phyloP scores from a whole-genome alignment of 1,140 invertebrate species.

The Drosophila paulistorum region DNA sequence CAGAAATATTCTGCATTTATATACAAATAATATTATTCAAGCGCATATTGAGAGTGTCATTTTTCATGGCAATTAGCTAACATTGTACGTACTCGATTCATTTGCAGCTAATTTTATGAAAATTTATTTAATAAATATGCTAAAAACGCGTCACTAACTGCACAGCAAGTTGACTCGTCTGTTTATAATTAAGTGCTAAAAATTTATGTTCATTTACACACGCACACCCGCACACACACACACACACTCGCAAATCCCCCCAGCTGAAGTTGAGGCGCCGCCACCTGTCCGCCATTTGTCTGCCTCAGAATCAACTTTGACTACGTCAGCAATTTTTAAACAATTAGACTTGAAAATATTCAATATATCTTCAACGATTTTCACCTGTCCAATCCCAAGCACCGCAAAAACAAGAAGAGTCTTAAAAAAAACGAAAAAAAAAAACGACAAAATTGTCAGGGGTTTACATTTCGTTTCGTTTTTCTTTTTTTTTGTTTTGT shows the following conservation, averaged over 20 bases:
- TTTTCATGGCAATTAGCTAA: slow-evolving; percentile 65
- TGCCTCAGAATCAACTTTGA: slow-evolving; percentile 18
- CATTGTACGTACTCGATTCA: slow-evolving; percentile 45
- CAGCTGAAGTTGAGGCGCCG: slow-evolving; percentile 50
- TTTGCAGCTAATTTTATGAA: slow-evolving; percentile 55
- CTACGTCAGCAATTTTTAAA: slow-evolving; percentile 60
- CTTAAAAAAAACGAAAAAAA: not conserved
- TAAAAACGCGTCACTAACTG: slow-evolving; percentile 66
- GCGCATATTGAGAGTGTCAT: slow-evolving; percentile 42
- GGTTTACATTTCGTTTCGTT: slow-evolving; percentile 51
- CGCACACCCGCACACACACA: slow-evolving; percentile 14
- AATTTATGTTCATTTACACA: slow-evolving; percentile 72
- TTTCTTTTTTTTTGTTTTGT: slow-evolving; percentile 23
- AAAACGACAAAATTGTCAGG: slow-evolving; percentile 52
- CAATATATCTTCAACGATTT: slow-evolving; percentile 12
- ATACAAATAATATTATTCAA: slow-evolving; percentile 27
- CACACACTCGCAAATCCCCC: not conserved
- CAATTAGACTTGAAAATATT: slow-evolving; percentile 25
- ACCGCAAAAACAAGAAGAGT: slow-evolving; percentile 29
- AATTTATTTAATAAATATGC: slow-evolving; percentile 77
- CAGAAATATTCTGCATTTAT: slow-evolving; percentile 13
- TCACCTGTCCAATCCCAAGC: slow-evolving; percentile 18
- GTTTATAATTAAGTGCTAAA: slow-evolving; percentile 77
- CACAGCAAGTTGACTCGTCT: slow-evolving; percentile 41
- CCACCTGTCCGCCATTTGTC: slow-evolving; percentile 76